phyloP scores from a whole-genome alignment of 2,113 vertebrate genomes.

The Zapornia atra region DNA sequence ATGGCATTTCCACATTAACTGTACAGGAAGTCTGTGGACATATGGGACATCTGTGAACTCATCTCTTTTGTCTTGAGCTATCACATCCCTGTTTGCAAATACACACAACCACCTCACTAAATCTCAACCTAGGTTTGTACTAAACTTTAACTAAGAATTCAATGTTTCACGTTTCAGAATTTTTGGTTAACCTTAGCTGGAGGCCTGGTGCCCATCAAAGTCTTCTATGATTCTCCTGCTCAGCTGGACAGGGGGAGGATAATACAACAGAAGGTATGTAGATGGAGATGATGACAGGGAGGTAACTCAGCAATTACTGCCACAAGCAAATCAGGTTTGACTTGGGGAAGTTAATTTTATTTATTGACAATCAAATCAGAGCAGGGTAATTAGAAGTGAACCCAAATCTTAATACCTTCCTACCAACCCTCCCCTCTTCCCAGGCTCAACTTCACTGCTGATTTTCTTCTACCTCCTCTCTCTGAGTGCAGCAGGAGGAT shows the following conservation, averaged over 20 bases:
- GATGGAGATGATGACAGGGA: neutral
- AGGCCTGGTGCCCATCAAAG: neutral
- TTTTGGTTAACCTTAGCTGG: neutral
- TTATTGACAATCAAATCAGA: neutral
- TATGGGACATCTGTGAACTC: neutral
- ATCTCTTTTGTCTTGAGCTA: neutral
- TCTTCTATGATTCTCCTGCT: neutral
- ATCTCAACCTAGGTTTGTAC: neutral
- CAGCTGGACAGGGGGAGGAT: neutral
- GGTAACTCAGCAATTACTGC: neutral
- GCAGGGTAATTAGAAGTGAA: neutral
- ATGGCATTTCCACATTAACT: neutral
- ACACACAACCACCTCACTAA: neutral
- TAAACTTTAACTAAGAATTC: neutral
- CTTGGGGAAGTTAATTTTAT: neutral
- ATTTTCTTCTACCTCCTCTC: neutral
- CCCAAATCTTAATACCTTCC: neutral
- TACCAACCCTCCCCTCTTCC: fast-evolving
- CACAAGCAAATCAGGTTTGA: fast-evolving
- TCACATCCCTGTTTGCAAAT: fast-evolving
- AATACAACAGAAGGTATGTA: fast-evolving
- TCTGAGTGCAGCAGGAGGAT: fast-evolving
- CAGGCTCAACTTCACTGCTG: neutral
- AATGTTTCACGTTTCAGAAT: neutral
- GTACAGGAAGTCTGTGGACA: fast-evolving